Conservation (phyloP, 2,888 invertebrate species). For the Autographa gamma region DNA sequence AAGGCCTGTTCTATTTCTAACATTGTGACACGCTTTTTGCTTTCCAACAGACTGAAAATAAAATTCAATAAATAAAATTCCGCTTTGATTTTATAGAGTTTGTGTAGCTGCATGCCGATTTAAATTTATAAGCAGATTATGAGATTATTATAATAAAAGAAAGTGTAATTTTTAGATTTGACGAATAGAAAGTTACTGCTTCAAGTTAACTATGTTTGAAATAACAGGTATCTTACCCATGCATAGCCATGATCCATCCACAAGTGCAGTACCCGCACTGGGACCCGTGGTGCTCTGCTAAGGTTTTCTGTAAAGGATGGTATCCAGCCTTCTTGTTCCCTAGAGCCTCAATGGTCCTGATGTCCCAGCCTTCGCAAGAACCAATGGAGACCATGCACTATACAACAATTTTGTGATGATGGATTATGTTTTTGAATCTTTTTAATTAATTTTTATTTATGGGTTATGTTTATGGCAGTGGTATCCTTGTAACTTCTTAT, state of each 20-base stretch:
- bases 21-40: constrained; percentile 84
- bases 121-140: not conserved
- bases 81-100: not conserved
- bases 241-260: constrained; percentile 79
- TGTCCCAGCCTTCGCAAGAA: constrained; percentile 90
- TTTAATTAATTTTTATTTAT: not conserved
- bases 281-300: constrained; percentile 90
- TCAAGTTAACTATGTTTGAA: too few species aligned
- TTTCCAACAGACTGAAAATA: constrained; percentile 74
- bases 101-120: not conserved
- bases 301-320: constrained; percentile 89
- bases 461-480: not conserved
- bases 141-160: not conserved
- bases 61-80: not conserved
- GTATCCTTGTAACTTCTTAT: too few species aligned
- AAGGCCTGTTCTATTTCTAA: constrained; percentile 91
- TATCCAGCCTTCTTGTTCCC: constrained; percentile 90
- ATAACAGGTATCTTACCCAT: constrained; percentile 72
- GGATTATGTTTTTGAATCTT: not conserved
- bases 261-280: constrained; percentile 91
- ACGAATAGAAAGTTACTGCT: not conserved
- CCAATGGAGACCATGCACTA: constrained; percentile 87
- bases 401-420: not conserved
- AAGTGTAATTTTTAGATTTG: not conserved
- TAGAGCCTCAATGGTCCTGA: constrained; percentile 92